These are phyloP conservation scores for Ylistrum balloti DNA, from an alignment of 1,140 invertebrate species.

Conservation along the genomic window DNA sequence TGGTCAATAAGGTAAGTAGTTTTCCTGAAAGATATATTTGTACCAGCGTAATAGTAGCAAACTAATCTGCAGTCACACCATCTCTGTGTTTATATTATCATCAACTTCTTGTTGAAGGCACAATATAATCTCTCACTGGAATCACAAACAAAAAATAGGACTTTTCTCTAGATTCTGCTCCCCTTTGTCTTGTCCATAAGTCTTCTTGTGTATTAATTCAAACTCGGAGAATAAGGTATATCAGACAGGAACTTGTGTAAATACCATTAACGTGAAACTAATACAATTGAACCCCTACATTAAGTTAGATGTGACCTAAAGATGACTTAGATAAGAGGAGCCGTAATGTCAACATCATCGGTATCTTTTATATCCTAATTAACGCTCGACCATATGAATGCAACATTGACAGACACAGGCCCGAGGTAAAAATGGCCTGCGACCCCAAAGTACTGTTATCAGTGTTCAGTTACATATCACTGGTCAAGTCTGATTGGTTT, in stretches of 20 bases:
- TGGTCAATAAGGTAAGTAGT: no score
- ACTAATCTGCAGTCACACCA: no score
- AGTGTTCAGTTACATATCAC: neutral
- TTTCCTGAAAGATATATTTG: no score
- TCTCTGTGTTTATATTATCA: no score
- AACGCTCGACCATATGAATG: neutral
- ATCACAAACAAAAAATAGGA: no score
- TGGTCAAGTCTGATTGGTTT: neutral
- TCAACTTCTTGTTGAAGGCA: no score
- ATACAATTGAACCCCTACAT: neutral
- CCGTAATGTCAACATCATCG: neutral
- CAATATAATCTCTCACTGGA: no score
- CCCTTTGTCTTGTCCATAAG: neutral
- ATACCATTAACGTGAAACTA: neutral
- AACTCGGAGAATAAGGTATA: neutral
- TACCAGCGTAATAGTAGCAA: no score
- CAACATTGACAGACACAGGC: neutral
- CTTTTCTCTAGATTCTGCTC: neutral
- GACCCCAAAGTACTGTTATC: neutral
- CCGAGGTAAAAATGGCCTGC: neutral
- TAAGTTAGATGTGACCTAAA: neutral
- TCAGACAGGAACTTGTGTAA: neutral
- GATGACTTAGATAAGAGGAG: neutral
- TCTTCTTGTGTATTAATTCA: neutral
- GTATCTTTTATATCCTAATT: conserved; percentile 12